Conservation (phyloP, 2,888 invertebrate genomes). For the Neocrepidodera transversa region DNA sequence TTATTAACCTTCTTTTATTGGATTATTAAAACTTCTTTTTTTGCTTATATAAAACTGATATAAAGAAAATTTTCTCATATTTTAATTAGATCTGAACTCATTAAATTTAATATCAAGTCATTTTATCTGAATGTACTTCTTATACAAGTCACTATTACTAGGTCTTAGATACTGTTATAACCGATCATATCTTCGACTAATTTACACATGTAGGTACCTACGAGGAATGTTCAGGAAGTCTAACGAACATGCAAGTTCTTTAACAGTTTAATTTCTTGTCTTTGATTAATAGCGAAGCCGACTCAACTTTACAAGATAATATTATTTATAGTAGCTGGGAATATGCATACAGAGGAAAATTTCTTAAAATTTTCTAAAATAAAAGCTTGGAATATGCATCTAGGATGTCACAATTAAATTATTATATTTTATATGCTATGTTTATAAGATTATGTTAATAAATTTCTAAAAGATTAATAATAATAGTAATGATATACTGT, state of each 20-base stretch:
- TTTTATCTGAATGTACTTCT: background rate
- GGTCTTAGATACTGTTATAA: constrained; percentile 9
- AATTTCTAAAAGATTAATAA: background rate
- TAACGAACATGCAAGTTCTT: constrained; percentile 6
- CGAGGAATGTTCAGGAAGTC: constrained; percentile 16
- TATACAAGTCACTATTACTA: background rate
- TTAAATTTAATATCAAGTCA: background rate
- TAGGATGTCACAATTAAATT: background rate
- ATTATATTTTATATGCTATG: background rate
- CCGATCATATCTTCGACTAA: constrained; percentile 17
- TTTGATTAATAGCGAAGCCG: constrained; percentile 13
- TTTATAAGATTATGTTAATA: background rate
- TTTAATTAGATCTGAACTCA: background rate
- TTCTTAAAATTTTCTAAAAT: constrained; percentile 7
- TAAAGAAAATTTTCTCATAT: too few species aligned
- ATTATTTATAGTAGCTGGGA: constrained; percentile 15
- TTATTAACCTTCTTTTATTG: too few species aligned
- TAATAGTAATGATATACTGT: background rate
- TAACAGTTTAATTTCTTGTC: constrained; percentile 18
- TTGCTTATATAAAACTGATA: too few species aligned
- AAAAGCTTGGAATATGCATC: background rate
- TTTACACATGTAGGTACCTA: constrained; percentile 5
- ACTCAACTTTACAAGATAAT: constrained; percentile 6
- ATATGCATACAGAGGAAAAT: background rate
- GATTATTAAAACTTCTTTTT: too few species aligned